phyloP scores from a whole-genome alignment of 2,113 vertebrate species.

The Ginglymostoma cirratum region DNA sequence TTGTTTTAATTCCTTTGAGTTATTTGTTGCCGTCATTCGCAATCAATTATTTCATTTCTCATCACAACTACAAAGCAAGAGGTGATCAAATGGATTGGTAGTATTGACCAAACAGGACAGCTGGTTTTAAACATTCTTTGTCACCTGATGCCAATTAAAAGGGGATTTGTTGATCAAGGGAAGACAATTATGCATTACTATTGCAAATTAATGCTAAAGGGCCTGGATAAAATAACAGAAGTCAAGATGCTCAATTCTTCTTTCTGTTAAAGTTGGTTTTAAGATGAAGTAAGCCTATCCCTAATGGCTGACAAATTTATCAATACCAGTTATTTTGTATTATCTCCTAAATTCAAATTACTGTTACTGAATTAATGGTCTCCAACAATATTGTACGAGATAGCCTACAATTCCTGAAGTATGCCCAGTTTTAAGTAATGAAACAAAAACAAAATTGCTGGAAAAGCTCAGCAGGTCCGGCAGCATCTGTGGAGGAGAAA shows the following conservation, averaged over 20 bases:
- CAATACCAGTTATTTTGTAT: neutral
- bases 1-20: neutral
- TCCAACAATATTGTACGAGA: neutral
- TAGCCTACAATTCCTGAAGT: neutral
- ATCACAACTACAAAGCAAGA: neutral
- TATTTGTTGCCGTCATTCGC: neutral
- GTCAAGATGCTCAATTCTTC: neutral
- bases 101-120: neutral
- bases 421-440: neutral
- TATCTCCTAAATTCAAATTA: no score
- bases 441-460: neutral
- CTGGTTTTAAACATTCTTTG: no score
- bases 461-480: no score
- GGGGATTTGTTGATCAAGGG: neutral
- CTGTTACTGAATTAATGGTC: no score
- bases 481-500: no score
- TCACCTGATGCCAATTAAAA: neutral
- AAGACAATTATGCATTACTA: neutral
- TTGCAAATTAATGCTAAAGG: neutral
- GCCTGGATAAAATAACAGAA: neutral
- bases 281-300: neutral
- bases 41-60: neutral
- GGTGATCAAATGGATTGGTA: neutral
- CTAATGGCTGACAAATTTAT: neutral
- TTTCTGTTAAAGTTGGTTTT: neutral